Evolutionary conservation across 1,140 invertebrate genomes (phyloP).

Genomic region (Chironomus tepperi): DNA sequence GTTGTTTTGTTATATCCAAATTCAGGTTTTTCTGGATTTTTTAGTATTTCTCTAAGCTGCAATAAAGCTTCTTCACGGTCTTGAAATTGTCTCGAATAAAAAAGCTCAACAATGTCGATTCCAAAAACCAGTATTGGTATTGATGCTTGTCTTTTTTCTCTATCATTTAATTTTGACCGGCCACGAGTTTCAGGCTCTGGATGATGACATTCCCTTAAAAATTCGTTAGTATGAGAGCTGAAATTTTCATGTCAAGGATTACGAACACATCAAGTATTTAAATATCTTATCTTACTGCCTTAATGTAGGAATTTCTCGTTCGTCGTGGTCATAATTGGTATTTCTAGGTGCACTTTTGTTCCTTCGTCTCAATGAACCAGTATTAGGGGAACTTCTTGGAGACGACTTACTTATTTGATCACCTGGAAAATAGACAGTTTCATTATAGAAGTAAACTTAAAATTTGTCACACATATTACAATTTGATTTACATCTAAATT

Average conservation of each 20-base stretch:
- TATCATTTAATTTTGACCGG: conserved; percentile 66
- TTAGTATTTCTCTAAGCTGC: conserved; percentile 62
- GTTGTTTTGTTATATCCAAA: conserved; percentile 59
- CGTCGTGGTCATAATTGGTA: conserved; percentile 81
- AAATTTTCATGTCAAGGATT: conserved; percentile 28
- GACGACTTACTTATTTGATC: conserved; percentile 28
- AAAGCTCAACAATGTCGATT: conserved; percentile 80
- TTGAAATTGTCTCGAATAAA: conserved; percentile 86
- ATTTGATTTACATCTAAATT: conserved; percentile 27
- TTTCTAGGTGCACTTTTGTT: conserved; percentile 65
- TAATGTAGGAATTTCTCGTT: conserved; percentile 69
- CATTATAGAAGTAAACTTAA: conserved; percentile 24
- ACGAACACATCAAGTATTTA: neutral
- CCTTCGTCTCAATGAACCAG: conserved; percentile 53
- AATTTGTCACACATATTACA: neutral
- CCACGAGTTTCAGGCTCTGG: conserved; percentile 46
- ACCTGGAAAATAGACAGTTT: conserved; percentile 21
- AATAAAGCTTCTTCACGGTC: conserved; percentile 85
- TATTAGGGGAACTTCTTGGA: conserved; percentile 38
- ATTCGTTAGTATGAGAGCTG: conserved; percentile 71
- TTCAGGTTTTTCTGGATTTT: conserved; percentile 43
- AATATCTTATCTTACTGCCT: conserved; percentile 55
- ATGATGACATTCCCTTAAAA: conserved; percentile 59
- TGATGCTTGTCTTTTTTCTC: conserved; percentile 82
- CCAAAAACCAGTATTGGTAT: conserved; percentile 86